Conservation (phyloP, 2,113 vertebrate genomes). For the Odontesthes bonariensis region DNA sequence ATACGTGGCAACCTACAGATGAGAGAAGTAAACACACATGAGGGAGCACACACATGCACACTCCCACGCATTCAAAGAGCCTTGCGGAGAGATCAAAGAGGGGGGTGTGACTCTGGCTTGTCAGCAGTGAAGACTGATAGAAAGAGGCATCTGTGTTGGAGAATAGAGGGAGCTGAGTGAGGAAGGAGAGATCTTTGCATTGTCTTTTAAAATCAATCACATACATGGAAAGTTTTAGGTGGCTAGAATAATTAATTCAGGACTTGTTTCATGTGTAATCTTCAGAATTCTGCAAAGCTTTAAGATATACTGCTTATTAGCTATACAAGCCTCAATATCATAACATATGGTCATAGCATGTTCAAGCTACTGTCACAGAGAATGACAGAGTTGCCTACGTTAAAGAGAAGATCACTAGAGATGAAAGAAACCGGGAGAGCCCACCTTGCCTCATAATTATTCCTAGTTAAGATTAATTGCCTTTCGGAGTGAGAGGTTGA, state of each 20-base stretch:
- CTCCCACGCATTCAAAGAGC: constrained; percentile 23
- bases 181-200: constrained; percentile 6
- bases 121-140: constrained; percentile 52
- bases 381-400: background rate
- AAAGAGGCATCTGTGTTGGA: constrained; percentile 46
- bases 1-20: constrained; percentile 48
- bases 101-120: constrained; percentile 38
- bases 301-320: too few species aligned
- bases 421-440: constrained; percentile 49
- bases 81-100: constrained; percentile 32
- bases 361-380: background rate
- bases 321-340: too few species aligned
- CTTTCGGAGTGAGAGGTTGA: constrained; percentile 25
- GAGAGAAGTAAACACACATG: constrained; percentile 19
- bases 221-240: too few species aligned
- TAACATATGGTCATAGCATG: too few species aligned
- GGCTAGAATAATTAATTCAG: too few species aligned
- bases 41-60: constrained; percentile 23
- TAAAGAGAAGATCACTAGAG: constrained; percentile 30
- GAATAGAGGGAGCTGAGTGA: constrained; percentile 2
- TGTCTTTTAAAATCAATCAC: background rate
- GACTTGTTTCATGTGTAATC: too few species aligned
- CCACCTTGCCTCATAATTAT: constrained; percentile 46
- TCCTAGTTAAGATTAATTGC: constrained; percentile 65
- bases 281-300: too few species aligned